Conservation (phyloP, 2,113 vertebrate species). For the Xiphophorus hellerii region DNA sequence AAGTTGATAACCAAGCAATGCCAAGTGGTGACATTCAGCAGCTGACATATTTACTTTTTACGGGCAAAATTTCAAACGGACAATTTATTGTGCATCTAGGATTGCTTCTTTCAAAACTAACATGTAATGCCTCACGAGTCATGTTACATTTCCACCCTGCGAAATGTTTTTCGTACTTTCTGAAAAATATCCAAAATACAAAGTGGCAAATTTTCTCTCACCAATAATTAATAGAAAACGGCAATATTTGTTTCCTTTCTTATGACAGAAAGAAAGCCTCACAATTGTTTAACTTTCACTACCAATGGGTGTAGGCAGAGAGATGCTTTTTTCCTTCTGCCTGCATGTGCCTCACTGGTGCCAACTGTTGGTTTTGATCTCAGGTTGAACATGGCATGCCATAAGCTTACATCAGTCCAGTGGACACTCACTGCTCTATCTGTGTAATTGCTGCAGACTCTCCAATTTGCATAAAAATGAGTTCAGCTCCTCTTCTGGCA, state of each 20-base stretch:
- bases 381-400: slow-evolving; percentile 24
- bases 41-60: too few relatives aligned
- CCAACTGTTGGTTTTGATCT: slow-evolving; percentile 18
- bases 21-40: too few relatives aligned
- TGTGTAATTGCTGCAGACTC: slow-evolving; percentile 45
- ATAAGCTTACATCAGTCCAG: slow-evolving; percentile 36
- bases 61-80: too few relatives aligned
- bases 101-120: too few relatives aligned
- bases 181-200: background rate
- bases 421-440: slow-evolving; percentile 27
- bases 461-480: slow-evolving; percentile 62
- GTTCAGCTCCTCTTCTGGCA: slow-evolving; percentile 54
- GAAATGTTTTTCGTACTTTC: background rate
- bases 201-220: background rate
- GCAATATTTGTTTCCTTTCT: background rate
- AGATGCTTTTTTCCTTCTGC: background rate
- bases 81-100: too few relatives aligned
- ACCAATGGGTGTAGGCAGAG: background rate
- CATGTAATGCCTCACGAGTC: too few relatives aligned
- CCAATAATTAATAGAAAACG: background rate
- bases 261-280: background rate
- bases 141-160: too few relatives aligned
- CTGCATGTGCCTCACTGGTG: background rate
- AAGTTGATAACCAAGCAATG: too few relatives aligned
- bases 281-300: background rate